Conservation (phyloP, 2,113 vertebrate genomes). For the Eulemur macaco region DNA sequence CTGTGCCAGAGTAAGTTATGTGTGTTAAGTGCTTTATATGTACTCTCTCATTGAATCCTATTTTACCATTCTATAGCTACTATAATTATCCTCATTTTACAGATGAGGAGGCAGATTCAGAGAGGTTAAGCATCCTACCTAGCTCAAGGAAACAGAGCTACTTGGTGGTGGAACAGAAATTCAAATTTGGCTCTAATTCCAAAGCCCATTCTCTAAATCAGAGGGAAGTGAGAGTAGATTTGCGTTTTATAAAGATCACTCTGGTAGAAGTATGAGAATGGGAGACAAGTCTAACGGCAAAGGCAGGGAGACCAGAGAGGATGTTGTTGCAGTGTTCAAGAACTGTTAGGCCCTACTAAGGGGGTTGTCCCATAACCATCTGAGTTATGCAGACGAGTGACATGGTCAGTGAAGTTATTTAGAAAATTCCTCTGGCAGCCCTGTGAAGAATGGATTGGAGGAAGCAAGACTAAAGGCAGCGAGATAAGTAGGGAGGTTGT, state of each 20-base stretch:
- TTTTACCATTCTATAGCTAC: background rate
- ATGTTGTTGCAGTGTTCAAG: background rate
- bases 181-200: conserved; percentile 23
- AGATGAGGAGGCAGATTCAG: conserved; percentile 28
- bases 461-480: background rate
- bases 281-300: conserved; percentile 19
- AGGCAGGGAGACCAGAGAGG: background rate
- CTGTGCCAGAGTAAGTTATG: background rate
- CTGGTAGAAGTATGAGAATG: conserved; percentile 23
- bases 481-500: background rate
- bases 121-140: background rate
- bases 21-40: background rate
- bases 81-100: conserved; percentile 43
- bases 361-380: background rate
- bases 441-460: background rate
- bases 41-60: background rate
- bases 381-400: background rate
- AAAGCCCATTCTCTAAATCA: background rate
- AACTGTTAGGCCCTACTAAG: conserved; percentile 14
- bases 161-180: conserved; percentile 8
- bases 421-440: background rate
- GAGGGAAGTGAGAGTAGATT: conserved; percentile 7
- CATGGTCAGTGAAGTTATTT: conserved; percentile 1
- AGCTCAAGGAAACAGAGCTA: conserved; percentile 25
- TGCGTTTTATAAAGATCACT: conserved; percentile 27